Percentiles rank a stretch among this genome's conserved stretches.
phyloP scores from a whole-genome alignment of 2,797 vertebrate genomes.

The Sebastes matsubarae region DNA sequence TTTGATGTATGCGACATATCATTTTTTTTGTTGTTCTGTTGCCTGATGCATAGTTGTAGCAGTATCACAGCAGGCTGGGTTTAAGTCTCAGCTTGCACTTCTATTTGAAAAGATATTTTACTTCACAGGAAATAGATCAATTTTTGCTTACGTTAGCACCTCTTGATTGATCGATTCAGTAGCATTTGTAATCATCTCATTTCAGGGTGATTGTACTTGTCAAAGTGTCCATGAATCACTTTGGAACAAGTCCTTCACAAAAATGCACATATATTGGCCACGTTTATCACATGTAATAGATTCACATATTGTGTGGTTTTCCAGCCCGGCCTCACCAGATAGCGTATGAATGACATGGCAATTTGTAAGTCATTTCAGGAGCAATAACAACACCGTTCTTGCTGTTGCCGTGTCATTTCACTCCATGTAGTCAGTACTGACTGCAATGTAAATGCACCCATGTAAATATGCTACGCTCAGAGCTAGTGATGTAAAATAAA shows the following conservation, averaged over 20 bases:
- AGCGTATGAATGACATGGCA: no score
- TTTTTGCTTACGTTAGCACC: neutral
- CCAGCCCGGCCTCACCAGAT: no score
- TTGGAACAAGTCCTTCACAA: neutral
- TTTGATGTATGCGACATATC: neutral
- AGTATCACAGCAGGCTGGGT: neutral
- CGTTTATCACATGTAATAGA: neutral
- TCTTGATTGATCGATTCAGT: constrained; percentile 7
- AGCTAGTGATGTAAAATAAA: no score
- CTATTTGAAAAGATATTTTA: neutral
- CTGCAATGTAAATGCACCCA: no score
- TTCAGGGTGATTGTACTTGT: neutral
- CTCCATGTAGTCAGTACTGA: no score
- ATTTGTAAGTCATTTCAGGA: no score
- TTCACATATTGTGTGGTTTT: neutral
- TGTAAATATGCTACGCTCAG: no score
- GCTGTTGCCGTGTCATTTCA: no score
- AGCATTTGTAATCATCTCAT: constrained; percentile 11
- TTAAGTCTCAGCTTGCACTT: neutral
- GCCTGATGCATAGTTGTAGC: neutral
- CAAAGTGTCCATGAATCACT: neutral
- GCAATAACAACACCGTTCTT: no score
- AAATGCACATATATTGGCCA: fast-evolving
- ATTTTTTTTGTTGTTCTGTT: neutral
- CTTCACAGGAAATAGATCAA: neutral